phyloP scores from a whole-genome alignment of 2,888 invertebrate genomes.

The Nephrotoma flavescens region DNA sequence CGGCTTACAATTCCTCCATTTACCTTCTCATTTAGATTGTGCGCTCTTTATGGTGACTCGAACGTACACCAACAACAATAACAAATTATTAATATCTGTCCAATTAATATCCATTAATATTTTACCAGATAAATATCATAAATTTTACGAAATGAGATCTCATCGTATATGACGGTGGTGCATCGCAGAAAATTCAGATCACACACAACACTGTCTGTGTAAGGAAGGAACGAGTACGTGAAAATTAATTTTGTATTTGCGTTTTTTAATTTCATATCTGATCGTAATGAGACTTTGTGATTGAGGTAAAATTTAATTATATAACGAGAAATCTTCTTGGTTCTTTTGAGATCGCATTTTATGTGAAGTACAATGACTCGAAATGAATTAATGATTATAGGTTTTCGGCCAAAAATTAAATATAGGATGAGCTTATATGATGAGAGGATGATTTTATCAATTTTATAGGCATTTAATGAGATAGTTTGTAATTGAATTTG shows the following conservation, averaged over 20 bases:
- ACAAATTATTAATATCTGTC: background rate
- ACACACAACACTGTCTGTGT: background rate
- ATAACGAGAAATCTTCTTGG: background rate
- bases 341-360: background rate
- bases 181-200: background rate
- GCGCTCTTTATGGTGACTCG: background rate
- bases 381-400: background rate
- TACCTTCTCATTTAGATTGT: background rate
- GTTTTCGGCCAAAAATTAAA: background rate
- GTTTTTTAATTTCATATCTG: background rate
- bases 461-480: background rate
- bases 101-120: background rate
- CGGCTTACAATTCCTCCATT: background rate
- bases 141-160: background rate
- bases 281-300: background rate
- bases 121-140: background rate
- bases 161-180: background rate
- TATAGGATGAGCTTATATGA: background rate
- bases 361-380: background rate
- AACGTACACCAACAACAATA: background rate
- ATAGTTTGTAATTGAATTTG: background rate
- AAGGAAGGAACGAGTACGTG: background rate
- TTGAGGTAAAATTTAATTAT: background rate
- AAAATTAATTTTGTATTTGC: background rate
- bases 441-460: background rate